Conservation (phyloP, 2,888 invertebrate genomes). For the Disparrhopalites patrizii region DNA sequence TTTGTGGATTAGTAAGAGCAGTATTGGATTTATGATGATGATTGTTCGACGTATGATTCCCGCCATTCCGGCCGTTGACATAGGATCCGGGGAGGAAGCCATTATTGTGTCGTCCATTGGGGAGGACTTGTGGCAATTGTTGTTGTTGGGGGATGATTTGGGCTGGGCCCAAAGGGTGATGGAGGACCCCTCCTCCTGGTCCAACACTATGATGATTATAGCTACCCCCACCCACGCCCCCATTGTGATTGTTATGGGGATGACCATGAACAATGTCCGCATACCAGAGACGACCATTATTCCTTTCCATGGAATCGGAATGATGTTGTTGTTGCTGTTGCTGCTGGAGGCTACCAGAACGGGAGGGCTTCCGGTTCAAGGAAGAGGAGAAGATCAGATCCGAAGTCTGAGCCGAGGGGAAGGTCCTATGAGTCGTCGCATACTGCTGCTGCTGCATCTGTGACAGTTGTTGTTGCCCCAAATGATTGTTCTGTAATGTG, state of each 20-base stretch:
- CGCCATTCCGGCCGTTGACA: slow-evolving; percentile 14
- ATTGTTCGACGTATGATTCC: not conserved
- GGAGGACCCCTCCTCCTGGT: not conserved
- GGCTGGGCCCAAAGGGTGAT: not conserved
- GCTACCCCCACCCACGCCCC: not conserved
- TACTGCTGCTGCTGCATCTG: slow-evolving; percentile 24
- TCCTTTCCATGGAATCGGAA: slow-evolving; percentile 2
- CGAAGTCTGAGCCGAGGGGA: slow-evolving; percentile 45
- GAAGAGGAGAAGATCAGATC: slow-evolving; percentile 46
- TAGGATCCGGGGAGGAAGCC: slow-evolving; percentile 21
- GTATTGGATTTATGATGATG: not conserved
- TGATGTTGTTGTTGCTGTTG: slow-evolving; percentile 4
- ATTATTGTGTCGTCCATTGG: slow-evolving; percentile 22
- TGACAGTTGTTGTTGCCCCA: slow-evolving; percentile 33
- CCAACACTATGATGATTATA: slow-evolving; percentile 13
- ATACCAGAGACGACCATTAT: slow-evolving; percentile 27
- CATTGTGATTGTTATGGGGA: slow-evolving; percentile 32
- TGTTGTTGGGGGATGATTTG: slow-evolving; percentile 20
- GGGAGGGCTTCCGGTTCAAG: slow-evolving; percentile 40
- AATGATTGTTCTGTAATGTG: slow-evolving; percentile 35
- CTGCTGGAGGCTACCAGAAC: slow-evolving; percentile 27
- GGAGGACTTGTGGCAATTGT: slow-evolving; percentile 23
- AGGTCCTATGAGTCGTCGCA: slow-evolving; percentile 47
- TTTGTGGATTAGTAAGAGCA: not conserved
- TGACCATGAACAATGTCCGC: slow-evolving; percentile 46